phyloP scores from a whole-genome alignment of 2,888 invertebrate genomes.

The Lasioglossum vierecki region DNA sequence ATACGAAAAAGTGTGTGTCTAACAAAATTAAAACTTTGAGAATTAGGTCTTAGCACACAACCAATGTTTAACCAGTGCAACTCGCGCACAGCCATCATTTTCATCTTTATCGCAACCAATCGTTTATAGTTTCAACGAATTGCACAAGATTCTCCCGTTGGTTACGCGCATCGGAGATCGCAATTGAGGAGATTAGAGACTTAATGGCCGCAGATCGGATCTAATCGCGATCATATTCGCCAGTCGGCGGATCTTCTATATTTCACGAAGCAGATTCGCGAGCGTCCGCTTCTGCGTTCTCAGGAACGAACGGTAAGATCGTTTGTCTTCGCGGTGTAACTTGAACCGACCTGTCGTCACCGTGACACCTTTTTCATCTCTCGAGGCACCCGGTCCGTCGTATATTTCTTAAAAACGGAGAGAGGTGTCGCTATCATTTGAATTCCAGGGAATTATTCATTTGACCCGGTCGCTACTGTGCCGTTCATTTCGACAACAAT shows the following conservation, averaged over 20 bases:
- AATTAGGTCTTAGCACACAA: not conserved
- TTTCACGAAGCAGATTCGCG: conserved; percentile 38
- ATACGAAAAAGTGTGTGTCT: not conserved
- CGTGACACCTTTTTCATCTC: conserved; percentile 35
- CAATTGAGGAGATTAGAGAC: conserved; percentile 50
- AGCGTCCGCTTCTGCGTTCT: conserved; percentile 52
- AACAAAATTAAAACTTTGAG: not conserved
- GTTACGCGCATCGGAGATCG: not conserved
- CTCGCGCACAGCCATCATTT: not conserved
- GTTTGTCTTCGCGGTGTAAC: conserved; percentile 78
- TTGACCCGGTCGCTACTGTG: not conserved
- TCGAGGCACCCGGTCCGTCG: not conserved
- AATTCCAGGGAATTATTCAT: not conserved
- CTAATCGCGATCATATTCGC: conserved; percentile 58
- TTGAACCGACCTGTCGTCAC: conserved; percentile 65
- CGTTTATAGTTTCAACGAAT: conserved; percentile 7
- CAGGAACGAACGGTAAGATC: conserved; percentile 66
- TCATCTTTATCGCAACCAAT: conserved; percentile 12
- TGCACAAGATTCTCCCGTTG: conserved; percentile 14
- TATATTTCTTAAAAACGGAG: not conserved
- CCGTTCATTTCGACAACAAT: not conserved
- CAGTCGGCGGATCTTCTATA: conserved; percentile 47
- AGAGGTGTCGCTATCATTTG: not conserved
- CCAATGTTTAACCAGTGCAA: not conserved
- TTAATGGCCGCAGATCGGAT: conserved; percentile 50